Conservation (phyloP, 2,888 invertebrate species). For the Spodoptera exigua region DNA sequence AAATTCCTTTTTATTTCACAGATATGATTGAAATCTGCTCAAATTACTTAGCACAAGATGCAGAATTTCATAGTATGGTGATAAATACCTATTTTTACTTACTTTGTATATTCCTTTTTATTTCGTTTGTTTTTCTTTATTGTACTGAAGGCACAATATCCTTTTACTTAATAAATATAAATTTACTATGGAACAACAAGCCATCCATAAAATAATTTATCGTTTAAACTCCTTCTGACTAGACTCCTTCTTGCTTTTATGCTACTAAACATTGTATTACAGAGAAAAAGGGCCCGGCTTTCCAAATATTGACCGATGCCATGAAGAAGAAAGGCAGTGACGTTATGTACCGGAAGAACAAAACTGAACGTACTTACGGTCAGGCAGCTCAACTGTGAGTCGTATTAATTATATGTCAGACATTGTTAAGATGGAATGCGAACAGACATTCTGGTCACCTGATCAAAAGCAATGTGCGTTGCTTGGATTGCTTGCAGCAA, state of each 20-base stretch:
- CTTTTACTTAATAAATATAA: too few relatives aligned
- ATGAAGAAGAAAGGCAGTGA: constrained; percentile 69
- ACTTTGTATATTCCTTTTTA: background rate
- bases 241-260: too few relatives aligned
- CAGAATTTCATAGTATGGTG: constrained; percentile 78
- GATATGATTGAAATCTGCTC: constrained; percentile 76
- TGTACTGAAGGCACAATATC: too few relatives aligned
- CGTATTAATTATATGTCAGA: too few relatives aligned
- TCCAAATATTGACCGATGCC: constrained; percentile 66
- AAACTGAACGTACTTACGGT: constrained; percentile 62
- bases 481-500: too few relatives aligned
- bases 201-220: too few relatives aligned
- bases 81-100: constrained; percentile 2
- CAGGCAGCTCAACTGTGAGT: constrained; percentile 76
- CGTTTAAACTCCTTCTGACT: too few relatives aligned
- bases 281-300: constrained; percentile 82
- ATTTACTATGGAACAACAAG: too few relatives aligned
- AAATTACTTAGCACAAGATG: constrained; percentile 77
- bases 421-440: too few relatives aligned
- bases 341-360: constrained; percentile 68
- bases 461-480: too few relatives aligned
- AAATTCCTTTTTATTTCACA: constrained; percentile 61
- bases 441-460: too few relatives aligned
- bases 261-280: constrained; percentile 14
- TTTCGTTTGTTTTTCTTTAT: too few relatives aligned